Evolutionary conservation across 2,113 vertebrate species (phyloP), one percentile per base, ranked within the genome.

Genomic region (Ptilorrhoa leucosticta): DNA sequence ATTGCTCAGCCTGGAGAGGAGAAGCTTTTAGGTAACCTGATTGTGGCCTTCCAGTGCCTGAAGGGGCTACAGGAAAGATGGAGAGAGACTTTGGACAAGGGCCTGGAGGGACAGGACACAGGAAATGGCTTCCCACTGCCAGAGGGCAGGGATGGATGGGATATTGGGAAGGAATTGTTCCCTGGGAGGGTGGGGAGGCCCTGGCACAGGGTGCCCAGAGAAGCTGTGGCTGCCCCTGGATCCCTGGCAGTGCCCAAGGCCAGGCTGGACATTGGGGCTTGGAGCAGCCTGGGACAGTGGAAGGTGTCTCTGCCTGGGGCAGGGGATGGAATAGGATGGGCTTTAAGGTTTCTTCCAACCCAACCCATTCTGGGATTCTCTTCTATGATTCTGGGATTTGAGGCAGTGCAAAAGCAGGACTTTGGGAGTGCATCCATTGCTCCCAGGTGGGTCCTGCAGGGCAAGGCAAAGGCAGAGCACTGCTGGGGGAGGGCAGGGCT

Each of bases 261-360:
- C 85, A 48, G 85, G 65, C 0, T 80, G 75, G 54, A 39, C 13
- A 7, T 1, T 40, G 20, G 72, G 28, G 45, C 6, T 61, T 0
- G 54, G 85, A 71, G 66, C 50, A 42, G 10, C 57, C 65, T 88
- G 76, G 66, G 58, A 10, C 5, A 9, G 57, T 64, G 50, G 58
- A 0, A 72, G 50, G 35, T 48, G 58, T 72, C 50, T 27, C 50
- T 80, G 65, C 57, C 50, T 42, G 13, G 42, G 66, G 22, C 42
- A 20, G 35, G 27, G 31, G 27, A 3, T 28, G 44, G 31, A 0
- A 16, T 1, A 1, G 7, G 27, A 1, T 23, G 51, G 2, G 3
- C 10, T 81, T 21, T 73, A 0, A 21, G 13, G 6, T 30, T 2
- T 22, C 7, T 73, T 16, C 39, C 9, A 15, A 21, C 24, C 9